Evolutionary conservation across 2,888 invertebrate species (phyloP), one percentile per base, ranked within the genome.

Genomic region (Drosophila affinis): DNA sequence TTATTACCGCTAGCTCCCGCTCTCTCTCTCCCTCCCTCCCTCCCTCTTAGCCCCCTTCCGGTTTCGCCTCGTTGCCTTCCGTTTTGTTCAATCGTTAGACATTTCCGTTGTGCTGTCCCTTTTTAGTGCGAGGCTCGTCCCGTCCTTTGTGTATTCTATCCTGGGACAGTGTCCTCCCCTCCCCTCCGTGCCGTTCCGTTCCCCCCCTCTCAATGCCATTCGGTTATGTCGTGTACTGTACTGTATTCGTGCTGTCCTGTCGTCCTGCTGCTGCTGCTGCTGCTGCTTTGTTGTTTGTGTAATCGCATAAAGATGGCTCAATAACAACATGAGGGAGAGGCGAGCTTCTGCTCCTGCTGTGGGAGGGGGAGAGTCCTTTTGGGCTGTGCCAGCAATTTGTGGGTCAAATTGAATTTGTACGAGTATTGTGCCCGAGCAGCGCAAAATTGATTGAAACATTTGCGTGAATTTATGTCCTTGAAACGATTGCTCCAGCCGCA

Each of bases 391-490:
- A 79, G 80, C 76, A 85, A 87, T 87, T 82, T 83, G 88, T 87
- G 83, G 86, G 83, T 87, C 80, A 87, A 83, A 83, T 83, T 83
- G 88, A 87, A 82, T 83, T 83, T 86, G 86, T 83, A n/a, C 39
- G 39, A 39, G 39, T 39, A 85, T 83, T 85, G 83, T 82, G 86
- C 82, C 80, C 75, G 57, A 72, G 73, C 77, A 76, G 76, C 70
- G 76, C 79, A 78, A 87, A 83, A 85, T 83, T 87, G 83, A 83
- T 83, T 83, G 88, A 83, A 83, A 87, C 88, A 83, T 83, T 83
- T 83, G 86, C 83, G 83, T 83, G 78, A 83, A 83, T 83, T 83
- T 80, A 83, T 83, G 88, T 83, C 88, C 88, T 87, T 83, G 86
- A 85, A 87, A 75, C 74, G 85, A 87, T 82, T 87, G 82, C 77